Evolutionary conservation across 2,113 vertebrate genomes (phyloP).

Genomic region (Pygoscelis antarcticus): DNA sequence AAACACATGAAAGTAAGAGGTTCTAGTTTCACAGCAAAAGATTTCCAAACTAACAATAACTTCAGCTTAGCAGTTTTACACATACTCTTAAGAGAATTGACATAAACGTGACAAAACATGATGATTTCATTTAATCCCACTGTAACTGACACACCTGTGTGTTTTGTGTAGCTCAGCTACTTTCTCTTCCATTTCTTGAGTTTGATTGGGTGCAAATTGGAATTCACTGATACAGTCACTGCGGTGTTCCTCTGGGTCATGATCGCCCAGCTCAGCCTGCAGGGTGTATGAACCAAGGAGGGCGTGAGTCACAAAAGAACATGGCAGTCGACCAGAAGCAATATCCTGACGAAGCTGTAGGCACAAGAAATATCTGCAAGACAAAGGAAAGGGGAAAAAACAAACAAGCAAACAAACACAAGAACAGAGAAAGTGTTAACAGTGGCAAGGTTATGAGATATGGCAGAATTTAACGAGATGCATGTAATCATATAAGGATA

Average conservation of each 20-base stretch:
- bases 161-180: conserved; percentile 92
- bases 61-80: not conserved
- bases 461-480: not conserved
- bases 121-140: not conserved
- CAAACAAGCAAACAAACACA: not conserved
- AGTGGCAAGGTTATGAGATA: not conserved
- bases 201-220: conserved; percentile 89
- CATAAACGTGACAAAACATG: not conserved
- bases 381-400: not conserved
- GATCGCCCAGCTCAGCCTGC: conserved; percentile 93
- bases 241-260: conserved; percentile 85
- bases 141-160: conserved; percentile 81
- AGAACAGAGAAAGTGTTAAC: not conserved
- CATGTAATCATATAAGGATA: not conserved
- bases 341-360: conserved; percentile 88
- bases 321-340: conserved; percentile 81
- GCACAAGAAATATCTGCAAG: conserved; percentile 85
- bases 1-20: not conserved
- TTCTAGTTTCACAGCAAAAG: not conserved
- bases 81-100: not conserved
- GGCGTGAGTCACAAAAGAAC: conserved; percentile 87
- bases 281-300: conserved; percentile 84
- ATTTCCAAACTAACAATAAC: not conserved
- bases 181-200: conserved; percentile 96
- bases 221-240: conserved; percentile 85